Percentiles rank a stretch among this genome's conserved stretches.
Evolutionary conservation across 2,113 vertebrate genomes (phyloP).

Genomic region (Ptilorrhoa leucosticta): DNA sequence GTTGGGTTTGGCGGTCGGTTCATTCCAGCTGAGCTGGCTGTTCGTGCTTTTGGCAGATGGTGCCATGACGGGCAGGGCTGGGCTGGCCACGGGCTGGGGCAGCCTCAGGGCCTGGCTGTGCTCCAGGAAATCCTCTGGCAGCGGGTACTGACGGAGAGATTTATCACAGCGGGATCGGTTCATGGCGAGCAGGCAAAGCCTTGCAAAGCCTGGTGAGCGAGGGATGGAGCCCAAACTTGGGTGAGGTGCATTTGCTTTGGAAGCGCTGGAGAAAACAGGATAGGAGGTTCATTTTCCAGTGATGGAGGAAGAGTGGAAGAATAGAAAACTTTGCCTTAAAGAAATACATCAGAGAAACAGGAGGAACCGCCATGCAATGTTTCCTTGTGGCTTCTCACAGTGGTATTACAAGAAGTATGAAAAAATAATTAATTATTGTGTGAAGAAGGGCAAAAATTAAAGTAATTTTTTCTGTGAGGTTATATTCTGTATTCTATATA

Average conservation of each 20-base stretch:
- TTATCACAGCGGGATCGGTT: accelerated
- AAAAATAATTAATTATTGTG: background rate
- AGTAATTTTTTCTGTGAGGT: background rate
- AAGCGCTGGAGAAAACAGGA: background rate
- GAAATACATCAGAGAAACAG: background rate
- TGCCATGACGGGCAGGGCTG: background rate
- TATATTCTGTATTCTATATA: background rate
- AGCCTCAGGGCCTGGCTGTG: background rate
- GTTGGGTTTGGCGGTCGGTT: accelerated
- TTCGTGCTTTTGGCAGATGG: accelerated
- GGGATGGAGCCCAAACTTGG: accelerated
- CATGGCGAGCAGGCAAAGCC: background rate
- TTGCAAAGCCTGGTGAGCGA: accelerated
- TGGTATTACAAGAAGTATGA: background rate
- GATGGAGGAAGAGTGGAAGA: background rate
- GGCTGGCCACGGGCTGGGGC: background rate
- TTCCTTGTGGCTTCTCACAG: background rate
- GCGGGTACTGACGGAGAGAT: background rate
- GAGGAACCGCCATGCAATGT: accelerated
- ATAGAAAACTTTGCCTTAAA: background rate
- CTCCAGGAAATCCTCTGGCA: background rate
- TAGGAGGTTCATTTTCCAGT: background rate
- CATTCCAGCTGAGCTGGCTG: background rate
- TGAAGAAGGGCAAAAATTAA: background rate
- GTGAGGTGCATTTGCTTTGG: background rate